A percentile compares a stretch with the other conserved stretches of the same genome.
Evolutionary conservation across 2,888 invertebrate genomes (phyloP).

Genomic region (Scotopteryx bipunctaria): DNA sequence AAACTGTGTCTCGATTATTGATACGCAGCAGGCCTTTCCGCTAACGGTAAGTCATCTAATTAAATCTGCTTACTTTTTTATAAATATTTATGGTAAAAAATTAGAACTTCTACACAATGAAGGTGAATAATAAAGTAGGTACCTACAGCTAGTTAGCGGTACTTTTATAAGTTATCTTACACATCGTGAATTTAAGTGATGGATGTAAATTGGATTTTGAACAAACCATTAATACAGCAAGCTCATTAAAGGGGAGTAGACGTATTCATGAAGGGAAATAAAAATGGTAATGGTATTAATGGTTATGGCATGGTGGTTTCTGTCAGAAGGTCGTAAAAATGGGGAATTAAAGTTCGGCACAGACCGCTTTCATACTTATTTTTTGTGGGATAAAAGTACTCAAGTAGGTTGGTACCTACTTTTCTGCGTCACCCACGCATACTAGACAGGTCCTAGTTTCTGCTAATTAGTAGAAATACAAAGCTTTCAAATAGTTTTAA

Average conservation of each 20-base stretch:
- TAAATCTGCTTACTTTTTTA: constrained; percentile 2
- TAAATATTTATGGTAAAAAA: constrained; percentile 7
- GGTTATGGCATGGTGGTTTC: constrained; percentile 22
- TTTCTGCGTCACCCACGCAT: too few species aligned
- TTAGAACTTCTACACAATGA: constrained; percentile 19
- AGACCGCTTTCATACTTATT: not conserved
- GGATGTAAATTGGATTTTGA: constrained; percentile 66
- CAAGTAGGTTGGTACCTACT: too few species aligned
- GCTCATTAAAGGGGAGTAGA: constrained; percentile 49
- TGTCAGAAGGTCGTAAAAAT: constrained; percentile 10
- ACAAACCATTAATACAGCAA: constrained; percentile 53
- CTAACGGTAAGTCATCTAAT: constrained; percentile 63
- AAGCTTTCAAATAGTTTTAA: too few species aligned
- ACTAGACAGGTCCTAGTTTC: too few species aligned
- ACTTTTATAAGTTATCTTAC: constrained; percentile 34
- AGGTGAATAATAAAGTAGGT: constrained; percentile 32
- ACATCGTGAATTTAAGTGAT: constrained; percentile 47
- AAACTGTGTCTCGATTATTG: constrained; percentile 79
- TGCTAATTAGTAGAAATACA: too few species aligned
- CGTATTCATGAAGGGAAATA: constrained; percentile 71
- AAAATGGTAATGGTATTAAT: constrained; percentile 70
- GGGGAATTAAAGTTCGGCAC: not conserved
- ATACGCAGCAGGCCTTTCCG: constrained; percentile 53
- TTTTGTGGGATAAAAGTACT: too few species aligned
- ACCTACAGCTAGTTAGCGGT: too few species aligned